Percentiles rank a stretch among this genome's conserved stretches.
phyloP scores from a whole-genome alignment of 1,140 invertebrate species.

The Acyrthosiphon pisum region DNA sequence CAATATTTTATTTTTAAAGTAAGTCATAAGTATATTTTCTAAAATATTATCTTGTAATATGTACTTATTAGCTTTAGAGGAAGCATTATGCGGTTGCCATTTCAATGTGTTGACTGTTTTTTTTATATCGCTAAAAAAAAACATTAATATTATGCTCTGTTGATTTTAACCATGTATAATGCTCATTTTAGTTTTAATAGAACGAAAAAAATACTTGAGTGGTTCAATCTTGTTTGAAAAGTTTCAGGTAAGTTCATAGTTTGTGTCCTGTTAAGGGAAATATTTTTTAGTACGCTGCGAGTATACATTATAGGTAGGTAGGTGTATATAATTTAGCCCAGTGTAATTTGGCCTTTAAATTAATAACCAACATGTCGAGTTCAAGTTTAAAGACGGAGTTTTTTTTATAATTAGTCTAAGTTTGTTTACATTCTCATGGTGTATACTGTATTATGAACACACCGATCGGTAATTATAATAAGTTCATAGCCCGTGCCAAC shows the following conservation, averaged over 20 bases:
- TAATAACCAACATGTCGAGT: conserved; percentile 5
- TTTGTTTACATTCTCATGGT: not conserved
- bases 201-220: not conserved
- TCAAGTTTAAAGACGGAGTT: not conserved
- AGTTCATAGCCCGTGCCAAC: not conserved
- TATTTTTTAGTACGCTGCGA: not conserved
- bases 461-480: not conserved
- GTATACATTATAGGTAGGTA: not conserved
- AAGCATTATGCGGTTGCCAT: not conserved
- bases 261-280: not conserved
- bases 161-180: not conserved
- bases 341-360: not conserved
- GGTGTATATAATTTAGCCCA: not conserved
- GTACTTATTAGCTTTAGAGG: not conserved
- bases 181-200: not conserved
- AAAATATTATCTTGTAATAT: not conserved
- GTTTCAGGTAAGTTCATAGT: conserved; percentile 3
- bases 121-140: not conserved
- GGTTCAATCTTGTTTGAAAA: conserved; percentile 18
- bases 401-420: not conserved
- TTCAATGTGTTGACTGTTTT: not conserved
- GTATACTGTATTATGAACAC: not conserved
- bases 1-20: not conserved
- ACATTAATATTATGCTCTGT: not conserved
- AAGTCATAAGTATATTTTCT: not conserved